These are phyloP conservation scores for Miichthys miiuy DNA, from an alignment of 2,797 vertebrate species.

Conservation along the genomic window DNA sequence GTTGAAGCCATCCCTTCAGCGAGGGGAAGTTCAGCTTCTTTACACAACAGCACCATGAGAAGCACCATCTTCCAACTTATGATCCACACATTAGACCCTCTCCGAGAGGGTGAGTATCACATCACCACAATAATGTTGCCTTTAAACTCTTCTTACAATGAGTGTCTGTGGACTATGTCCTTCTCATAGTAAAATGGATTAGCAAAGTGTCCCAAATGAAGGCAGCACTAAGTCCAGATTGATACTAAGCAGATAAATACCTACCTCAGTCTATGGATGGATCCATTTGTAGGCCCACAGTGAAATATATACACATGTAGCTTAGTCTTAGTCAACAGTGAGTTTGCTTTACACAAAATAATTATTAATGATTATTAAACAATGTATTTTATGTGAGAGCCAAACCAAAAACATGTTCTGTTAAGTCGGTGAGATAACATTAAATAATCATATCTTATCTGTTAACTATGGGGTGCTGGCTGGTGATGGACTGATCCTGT, in stretches of 20 bases:
- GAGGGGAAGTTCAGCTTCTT: constrained; percentile 93
- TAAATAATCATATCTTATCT: not conserved
- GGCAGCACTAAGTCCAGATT: constrained; percentile 87
- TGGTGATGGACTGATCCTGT: not conserved
- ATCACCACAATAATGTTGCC: not conserved
- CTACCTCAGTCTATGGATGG: constrained; percentile 71
- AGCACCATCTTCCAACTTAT: constrained; percentile 95
- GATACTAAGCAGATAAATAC: constrained; percentile 91
- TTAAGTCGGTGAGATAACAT: not conserved
- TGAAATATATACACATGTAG: constrained; percentile 21
- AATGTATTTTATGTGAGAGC: not conserved
- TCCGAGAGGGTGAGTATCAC: constrained; percentile 90
- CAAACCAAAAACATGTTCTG: not conserved
- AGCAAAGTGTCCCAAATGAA: constrained; percentile 83
- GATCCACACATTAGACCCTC: constrained; percentile 95
- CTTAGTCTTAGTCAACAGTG: not conserved
- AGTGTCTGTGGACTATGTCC: constrained; percentile 67
- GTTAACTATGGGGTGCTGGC: not conserved
- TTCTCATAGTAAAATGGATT: constrained; percentile 89
- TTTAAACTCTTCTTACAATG: constrained; percentile 14
- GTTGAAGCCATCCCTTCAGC: constrained; percentile 88
- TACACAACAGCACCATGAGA: constrained; percentile 96
- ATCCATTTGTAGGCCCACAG: constrained; percentile 52
- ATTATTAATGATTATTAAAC: not conserved
- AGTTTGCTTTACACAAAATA: not conserved